Base-by-base conservation (phyloP, 2,888 invertebrate species). In the Nysson spinosus region DNA sequence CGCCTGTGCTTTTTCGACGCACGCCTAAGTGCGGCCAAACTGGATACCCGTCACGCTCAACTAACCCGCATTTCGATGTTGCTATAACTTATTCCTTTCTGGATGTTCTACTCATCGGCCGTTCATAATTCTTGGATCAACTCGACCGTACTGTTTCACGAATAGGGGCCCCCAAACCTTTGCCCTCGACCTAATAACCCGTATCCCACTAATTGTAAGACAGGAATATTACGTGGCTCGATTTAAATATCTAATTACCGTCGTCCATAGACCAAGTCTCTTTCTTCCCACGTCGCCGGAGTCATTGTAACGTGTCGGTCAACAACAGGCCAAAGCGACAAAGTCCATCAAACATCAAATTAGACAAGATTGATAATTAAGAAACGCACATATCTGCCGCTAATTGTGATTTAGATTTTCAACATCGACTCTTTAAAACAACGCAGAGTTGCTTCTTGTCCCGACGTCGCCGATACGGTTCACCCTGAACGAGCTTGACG, bases 251-350 rank as follows among this genome's bases (percentile, higher is more conserved):
- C 5, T 1, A n/a, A 32, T 11, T n/a, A n/a, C n/a, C n/a, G n/a
- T n/a, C n/a, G n/a, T n/a, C n/a, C n/a, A n/a, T n/a, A n/a, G n/a
- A n/a, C n/a, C n/a, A n/a, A n/a, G n/a, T n/a, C n/a, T n/a, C n/a
- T n/a, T n/a, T n/a, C n/a, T n/a, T n/a, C n/a, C 72, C 54, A 49
- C 50, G 49, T 46, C 69, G 56, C 61, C 43, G 34, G 57, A 57
- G 58, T 66, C 65, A 61, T 66, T 65, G n/a, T n/a, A n/a, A n/a
- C n/a, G n/a, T n/a, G n/a, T n/a, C n/a, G n/a, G n/a, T n/a, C n/a
- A n/a, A n/a, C n/a, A n/a, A n/a, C n/a, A n/a, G n/a, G n/a, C n/a
- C n/a, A n/a, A n/a, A n/a, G n/a, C n/a, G n/a, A n/a, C n/a, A n/a
- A n/a, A n/a, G n/a, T n/a, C n/a, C n/a, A n/a, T n/a, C n/a, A n/a